Base-by-base conservation (phyloP, 2,888 invertebrate genomes). In the Caenorhabditis doughertyi region DNA sequence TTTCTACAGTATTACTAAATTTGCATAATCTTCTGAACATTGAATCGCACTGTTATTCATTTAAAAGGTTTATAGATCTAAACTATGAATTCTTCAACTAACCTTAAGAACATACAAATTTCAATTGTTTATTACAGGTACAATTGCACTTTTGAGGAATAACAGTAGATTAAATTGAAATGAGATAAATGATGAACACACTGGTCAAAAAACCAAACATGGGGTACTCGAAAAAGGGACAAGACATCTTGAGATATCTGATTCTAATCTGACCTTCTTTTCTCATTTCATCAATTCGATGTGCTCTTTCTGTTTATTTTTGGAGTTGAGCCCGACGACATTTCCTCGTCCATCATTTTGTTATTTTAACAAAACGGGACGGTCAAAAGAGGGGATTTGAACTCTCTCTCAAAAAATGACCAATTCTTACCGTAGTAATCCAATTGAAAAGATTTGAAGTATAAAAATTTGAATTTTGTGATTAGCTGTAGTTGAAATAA, bases 41-140 rank as follows among this genome's bases (percentile, higher is more conserved):
- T 64, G 39, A 21, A 8, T 44, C 27, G 13, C 42, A 13, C 35
- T 32, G 21, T 47, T 47, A 4, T 47, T 18, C 44, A 18, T n/a
- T n/a, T n/a, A n/a, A n/a, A 18, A 47, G 13, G 8, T 42, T 47
- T 47, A 4, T n/a, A n/a, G n/a, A n/a, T n/a, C n/a, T n/a, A n/a
- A n/a, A n/a, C n/a, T n/a, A n/a, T n/a, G n/a, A n/a, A n/a, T n/a
- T n/a, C n/a, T n/a, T n/a, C n/a, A 47, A 64, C 53, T 39, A 39
- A 77, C 77, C 67, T 68, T 67, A 67, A 60, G 77, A 77, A 77
- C 77, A 77, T 77, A 55, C 77, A 77, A 77, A 58, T 49, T 23
- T 3, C 35, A 44, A 27, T 73, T 44, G 29, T 25, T 25, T 11
- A 51, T 44, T 39, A 21, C 25, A 39, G 39, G 32, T 49, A 51